Conservation (phyloP, 2,113 vertebrate genomes). For the Butorides virescens region DNA sequence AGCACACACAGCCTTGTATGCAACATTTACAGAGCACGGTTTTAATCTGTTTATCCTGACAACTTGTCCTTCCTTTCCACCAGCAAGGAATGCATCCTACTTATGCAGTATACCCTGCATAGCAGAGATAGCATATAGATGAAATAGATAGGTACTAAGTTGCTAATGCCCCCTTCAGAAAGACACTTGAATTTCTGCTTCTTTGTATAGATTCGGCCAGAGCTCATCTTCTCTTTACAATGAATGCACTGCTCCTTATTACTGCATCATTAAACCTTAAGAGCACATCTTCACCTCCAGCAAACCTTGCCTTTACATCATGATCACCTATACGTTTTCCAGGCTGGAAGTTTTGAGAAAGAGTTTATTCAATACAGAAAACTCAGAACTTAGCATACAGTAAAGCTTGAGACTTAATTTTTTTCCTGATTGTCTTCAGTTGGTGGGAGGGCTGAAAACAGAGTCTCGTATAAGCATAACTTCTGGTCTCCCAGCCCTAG, state of each 20-base stretch:
- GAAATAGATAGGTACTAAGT: background rate
- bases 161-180: background rate
- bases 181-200: background rate
- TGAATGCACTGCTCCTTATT: background rate
- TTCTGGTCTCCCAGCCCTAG: background rate
- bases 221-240: background rate
- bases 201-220: background rate
- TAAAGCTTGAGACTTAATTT: background rate
- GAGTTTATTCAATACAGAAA: background rate
- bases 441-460: background rate
- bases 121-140: background rate
- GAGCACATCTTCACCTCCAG: background rate
- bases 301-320: background rate
- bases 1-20: background rate
- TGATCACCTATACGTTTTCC: background rate
- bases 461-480: background rate
- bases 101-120: fast-evolving
- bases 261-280: background rate
- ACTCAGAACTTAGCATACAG: background rate
- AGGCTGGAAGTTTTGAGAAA: background rate
- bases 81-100: background rate
- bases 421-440: background rate
- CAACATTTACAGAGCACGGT: background rate
- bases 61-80: background rate
- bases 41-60: background rate